Evolutionary conservation across 2,888 invertebrate species (phyloP), one percentile per base, ranked within the genome.

Genomic region (Electrophaes corylata): DNA sequence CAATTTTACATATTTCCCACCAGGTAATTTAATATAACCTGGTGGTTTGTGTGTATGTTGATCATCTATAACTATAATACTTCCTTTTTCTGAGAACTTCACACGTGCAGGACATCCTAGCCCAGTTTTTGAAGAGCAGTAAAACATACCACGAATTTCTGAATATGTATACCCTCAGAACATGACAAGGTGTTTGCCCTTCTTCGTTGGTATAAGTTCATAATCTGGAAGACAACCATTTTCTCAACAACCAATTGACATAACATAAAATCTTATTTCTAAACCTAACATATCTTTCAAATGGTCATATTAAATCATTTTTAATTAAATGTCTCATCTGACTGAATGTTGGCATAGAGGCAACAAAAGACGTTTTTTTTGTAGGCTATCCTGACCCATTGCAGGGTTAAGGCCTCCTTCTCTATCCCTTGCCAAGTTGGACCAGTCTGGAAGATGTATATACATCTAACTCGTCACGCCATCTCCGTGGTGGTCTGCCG

Each of bases 141-240:
- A 52, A 37, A 37, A 57, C 6, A 29, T 51, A 4, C 51, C 57
- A 35, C 46, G 23, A n/a, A 11, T 26, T 20, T 51, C 35, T 16
- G 57, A 51, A 47, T 66, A 80, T 0, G 77, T 79, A 44, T 66
- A 79, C 0, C 67, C 65, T 14, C 68, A 60, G 14, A 76, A 55
- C 60, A 77, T 59, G 4, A 79, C 47, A 3, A 75, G 37, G 12
- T 66, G 39, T 39, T 65, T 75, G 3, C 76, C 78, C 16, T 60
- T 67, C 35, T 46, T 55, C 4, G 69, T 66, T 16, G 73, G 75
- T 56, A 76, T 70, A 31, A 73, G 69, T n/a, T 57, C 46, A 48
- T 64, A 68, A 10, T 49, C 46, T 70, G 62, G 18, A 69, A 68
- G 10, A 29, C 8, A 2, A 29, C 2, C 26, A 29, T 29, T 10